Evolutionary conservation across 1,140 invertebrate species (phyloP), one percentile per base, ranked within the genome.

Genomic region (Bombus balteatus): DNA sequence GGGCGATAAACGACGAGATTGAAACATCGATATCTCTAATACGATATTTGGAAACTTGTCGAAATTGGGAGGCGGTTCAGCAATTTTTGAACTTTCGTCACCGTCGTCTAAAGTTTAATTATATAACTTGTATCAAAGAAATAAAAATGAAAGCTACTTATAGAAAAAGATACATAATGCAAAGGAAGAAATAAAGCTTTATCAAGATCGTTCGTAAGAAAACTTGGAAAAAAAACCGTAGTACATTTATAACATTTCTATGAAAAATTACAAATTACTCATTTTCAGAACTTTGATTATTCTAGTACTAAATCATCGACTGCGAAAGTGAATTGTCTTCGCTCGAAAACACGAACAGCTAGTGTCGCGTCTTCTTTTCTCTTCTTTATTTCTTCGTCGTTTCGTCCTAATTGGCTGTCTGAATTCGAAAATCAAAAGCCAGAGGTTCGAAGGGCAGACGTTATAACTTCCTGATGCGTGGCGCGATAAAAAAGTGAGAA

Each of bases 381-480:
- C 37, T 83, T 28, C 15, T 8, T 37, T 25, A 37, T 34, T 73
- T 34, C 71, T 9, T 75, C 53, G 68, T 74, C 79, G 84, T 86
- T 74, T 77, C 68, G 32, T 37, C 32, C 71, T 83, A 85, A 91
- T 91, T 88, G 88, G 79, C 78, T 74, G 71, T 79, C 77, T 86
- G 74, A 81, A 62, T 80, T 83, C 62, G 75, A 25, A 68, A 72
- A 68, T 59, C 72, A 43, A 80, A 68, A 78, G 85, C 39, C 57
- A 87, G 80, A 53, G 13, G 22, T 28, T 59, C 68, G 77, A 88
- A 88, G 84, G 78, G 32, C 83, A 80, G 82, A 88, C 83, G 89
- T 90, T 91, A 86, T 91, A 92, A 88, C 90, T 89, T 91, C 91
- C 86, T 82, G 91, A 91, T 92, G 82, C 62, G 76, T 81, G 79